Percentiles rank a stretch among this genome's conserved stretches.
Evolutionary conservation across 2,113 vertebrate species (phyloP).

Genomic region (Rhinopomastus cyanomelas): DNA sequence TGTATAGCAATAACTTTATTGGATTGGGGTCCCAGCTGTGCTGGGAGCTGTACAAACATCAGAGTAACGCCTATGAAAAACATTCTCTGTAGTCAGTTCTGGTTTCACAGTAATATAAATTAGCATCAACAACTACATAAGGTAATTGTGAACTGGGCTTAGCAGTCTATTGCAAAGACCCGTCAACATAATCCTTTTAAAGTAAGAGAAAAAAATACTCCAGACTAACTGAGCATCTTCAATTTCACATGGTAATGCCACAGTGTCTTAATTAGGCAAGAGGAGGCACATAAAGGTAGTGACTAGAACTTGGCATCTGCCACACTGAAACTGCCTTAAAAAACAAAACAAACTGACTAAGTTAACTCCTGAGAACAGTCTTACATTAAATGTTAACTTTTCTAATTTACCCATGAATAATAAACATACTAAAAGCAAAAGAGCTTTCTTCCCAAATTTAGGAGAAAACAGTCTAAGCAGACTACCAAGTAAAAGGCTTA

Average conservation of each 20-base stretch:
- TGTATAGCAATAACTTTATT: constrained; percentile 38
- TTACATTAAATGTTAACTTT: not conserved
- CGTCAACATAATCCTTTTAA: not conserved
- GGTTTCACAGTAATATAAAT: not conserved
- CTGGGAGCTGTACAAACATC: constrained; percentile 10
- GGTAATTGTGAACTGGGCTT: not conserved
- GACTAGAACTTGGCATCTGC: not conserved
- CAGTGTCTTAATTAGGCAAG: not conserved
- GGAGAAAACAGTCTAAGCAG: not conserved
- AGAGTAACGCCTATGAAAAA: not conserved
- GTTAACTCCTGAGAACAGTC: not conserved
- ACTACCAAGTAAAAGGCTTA: not conserved
- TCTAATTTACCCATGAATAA: not conserved
- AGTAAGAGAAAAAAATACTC: not conserved
- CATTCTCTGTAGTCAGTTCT: not conserved
- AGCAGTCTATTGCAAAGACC: not conserved
- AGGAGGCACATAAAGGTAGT: not conserved
- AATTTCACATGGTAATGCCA: not conserved
- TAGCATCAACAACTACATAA: constrained; percentile 37
- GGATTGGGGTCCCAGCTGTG: constrained; percentile 34
- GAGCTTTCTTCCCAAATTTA: not conserved
- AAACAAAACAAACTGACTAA: not conserved
- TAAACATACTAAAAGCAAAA: not conserved
- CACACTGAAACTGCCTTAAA: not conserved
- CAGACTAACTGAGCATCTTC: not conserved